Base-by-base conservation (phyloP, 2,797 vertebrate genomes). In the Pipistrellus nathusii region DNA sequence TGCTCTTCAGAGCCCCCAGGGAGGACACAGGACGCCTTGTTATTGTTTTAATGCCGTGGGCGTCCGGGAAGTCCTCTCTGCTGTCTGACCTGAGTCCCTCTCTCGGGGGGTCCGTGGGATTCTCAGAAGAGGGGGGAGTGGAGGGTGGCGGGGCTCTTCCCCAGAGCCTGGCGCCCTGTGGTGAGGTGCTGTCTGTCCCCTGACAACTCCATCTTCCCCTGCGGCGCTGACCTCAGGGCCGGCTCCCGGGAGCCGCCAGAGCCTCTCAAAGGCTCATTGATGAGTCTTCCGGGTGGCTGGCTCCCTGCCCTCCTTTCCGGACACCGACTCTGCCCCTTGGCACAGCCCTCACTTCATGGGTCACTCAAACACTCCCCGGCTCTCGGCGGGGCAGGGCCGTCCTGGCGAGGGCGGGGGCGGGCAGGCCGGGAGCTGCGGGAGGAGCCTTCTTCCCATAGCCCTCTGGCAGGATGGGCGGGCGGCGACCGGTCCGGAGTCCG, bases 221-320 rank as follows among this genome's bases (percentile, higher is more conserved):
- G 5, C 11, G 48, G 46, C 8, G 1, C 8, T 41, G 35, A 69
- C 80, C 55, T 71, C 15, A 8, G 85, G 69, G 57, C 68, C 17
- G 13, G 13, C 85, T 92, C 88, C 35, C 4, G 90, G 64, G 71
- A 88, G 82, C 88, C 21, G 0, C 53, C 0, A 0, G 6, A n/a
- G 44, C 64, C 72, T 23, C 23, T 94, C 81, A 86, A 55, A 96
- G 85, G 62, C 90, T 35, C 72, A 85, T n/a, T 62, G 73, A 88
- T 57, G 25, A 27, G 84, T 51, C 78, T 94, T 64, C 51, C 11
- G 3, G 81, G 51, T 6, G 17, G 48, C 62, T 25, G 30, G 41
- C 85, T 88, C 48, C 15, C 25, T 0, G 0, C 18, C 62, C 62
- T 48, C 59, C 55, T 59, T 84, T 86, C 83, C 75, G 80, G 92